A percentile compares a stretch with the other conserved stretches of the same genome.
Evolutionary conservation across 2,888 invertebrate genomes (phyloP).

Genomic region (Drosophila picticornis): DNA sequence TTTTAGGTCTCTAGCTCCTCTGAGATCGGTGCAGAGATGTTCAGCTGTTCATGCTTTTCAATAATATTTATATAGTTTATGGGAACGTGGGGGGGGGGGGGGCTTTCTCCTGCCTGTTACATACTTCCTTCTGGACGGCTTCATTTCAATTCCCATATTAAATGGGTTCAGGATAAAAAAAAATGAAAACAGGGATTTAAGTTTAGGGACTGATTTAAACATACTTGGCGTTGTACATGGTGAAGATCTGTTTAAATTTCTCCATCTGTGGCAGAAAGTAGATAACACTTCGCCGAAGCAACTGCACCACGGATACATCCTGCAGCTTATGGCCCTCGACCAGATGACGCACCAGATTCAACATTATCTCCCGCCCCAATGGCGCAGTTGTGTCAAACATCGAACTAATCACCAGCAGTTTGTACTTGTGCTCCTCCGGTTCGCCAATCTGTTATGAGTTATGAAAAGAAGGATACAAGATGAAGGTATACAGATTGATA

Average conservation of each 20-base stretch:
- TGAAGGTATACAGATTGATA: neutral
- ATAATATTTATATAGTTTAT: neutral
- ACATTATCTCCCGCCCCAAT: slow-evolving; percentile 92
- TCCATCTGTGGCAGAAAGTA: slow-evolving; percentile 90
- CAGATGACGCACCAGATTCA: slow-evolving; percentile 93
- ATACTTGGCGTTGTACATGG: slow-evolving; percentile 81
- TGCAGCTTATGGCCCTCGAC: slow-evolving; percentile 89
- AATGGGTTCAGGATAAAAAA: neutral
- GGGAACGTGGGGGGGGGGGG: neutral
- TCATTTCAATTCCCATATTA: neutral
- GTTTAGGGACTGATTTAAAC: slow-evolving; percentile 23
- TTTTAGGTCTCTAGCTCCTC: too few relatives aligned
- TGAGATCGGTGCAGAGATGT: too few relatives aligned
- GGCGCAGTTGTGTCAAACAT: slow-evolving; percentile 91
- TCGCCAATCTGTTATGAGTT: slow-evolving; percentile 88
- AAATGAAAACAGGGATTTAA: neutral
- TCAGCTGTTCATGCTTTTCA: too few relatives aligned
- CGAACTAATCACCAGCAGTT: slow-evolving; percentile 93
- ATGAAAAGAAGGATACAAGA: neutral
- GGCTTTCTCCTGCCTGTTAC: neutral
- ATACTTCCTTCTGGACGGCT: neutral
- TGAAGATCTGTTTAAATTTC: slow-evolving; percentile 74
- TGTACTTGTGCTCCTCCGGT: slow-evolving; percentile 93
- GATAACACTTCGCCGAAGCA: slow-evolving; percentile 90
- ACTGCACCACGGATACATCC: slow-evolving; percentile 88